These are phyloP conservation scores for Oikopleura dioica DNA, from an alignment of 23 tunicate genomes.

Conservation along the genomic window DNA sequence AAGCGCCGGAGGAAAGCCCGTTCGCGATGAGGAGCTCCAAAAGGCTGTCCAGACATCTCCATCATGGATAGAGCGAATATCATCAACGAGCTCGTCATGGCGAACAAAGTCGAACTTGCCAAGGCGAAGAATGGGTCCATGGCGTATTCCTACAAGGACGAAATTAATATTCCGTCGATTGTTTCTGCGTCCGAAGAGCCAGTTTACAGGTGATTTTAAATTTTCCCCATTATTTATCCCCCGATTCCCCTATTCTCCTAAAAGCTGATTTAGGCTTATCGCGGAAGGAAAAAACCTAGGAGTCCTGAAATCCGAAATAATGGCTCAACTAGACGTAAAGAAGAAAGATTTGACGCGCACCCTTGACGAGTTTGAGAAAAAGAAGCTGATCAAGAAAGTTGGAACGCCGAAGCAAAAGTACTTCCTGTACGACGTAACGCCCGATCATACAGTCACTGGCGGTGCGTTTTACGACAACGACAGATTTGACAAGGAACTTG, in stretches of 20 bases:
- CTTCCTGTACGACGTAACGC: constrained; percentile 51
- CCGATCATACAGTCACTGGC: constrained; percentile 74
- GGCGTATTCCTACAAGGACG: neutral
- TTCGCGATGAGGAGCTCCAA: neutral
- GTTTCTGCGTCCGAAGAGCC: neutral
- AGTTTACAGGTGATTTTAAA: neutral
- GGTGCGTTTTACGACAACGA: constrained; percentile 85
- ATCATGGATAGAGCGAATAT: neutral
- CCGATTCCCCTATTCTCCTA: no score
- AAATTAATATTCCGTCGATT: neutral
- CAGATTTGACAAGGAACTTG: constrained; percentile 80
- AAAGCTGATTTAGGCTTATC: neutral
- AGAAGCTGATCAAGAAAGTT: neutral
- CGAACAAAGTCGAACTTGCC: neutral
- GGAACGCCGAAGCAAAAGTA: constrained; percentile 27
- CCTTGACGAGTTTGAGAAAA: neutral
- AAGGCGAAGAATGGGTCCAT: neutral
- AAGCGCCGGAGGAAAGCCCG: neutral
- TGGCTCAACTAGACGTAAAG: neutral
- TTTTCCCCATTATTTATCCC: neutral
- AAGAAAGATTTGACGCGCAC: neutral
- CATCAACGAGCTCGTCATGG: neutral
- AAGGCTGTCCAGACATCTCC: neutral
- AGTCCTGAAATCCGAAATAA: neutral
- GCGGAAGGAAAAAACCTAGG: neutral